Percentiles rank a stretch among this genome's conserved stretches.
phyloP scores from a whole-genome alignment of 2,888 invertebrate genomes.

The Crioceris asparagi region DNA sequence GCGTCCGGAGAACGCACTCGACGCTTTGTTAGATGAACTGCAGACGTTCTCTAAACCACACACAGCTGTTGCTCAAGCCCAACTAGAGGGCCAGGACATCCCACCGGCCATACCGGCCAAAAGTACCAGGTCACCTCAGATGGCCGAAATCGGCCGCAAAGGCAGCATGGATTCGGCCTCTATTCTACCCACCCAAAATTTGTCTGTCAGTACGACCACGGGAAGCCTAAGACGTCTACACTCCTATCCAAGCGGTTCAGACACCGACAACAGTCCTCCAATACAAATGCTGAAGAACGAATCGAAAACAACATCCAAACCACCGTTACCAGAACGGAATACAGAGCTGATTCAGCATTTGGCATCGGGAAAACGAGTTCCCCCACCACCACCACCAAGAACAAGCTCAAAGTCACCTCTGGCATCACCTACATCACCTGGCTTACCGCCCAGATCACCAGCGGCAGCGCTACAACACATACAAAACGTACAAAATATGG shows the following conservation, averaged over 20 bases:
- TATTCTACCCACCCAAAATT: constrained; percentile 39
- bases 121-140: constrained; percentile 24
- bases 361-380: constrained; percentile 57
- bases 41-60: constrained; percentile 77
- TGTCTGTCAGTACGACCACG: neutral
- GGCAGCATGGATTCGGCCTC: constrained; percentile 44
- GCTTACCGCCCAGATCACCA: constrained; percentile 49
- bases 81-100: constrained; percentile 17
- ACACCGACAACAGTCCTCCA: constrained; percentile 67
- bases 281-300: constrained; percentile 48
- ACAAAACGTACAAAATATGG: constrained; percentile 32
- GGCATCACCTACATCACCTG: constrained; percentile 71
- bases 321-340: constrained; percentile 74
- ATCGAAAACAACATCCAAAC: constrained; percentile 50
- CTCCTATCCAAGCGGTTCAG: constrained; percentile 79
- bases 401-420: constrained; percentile 81
- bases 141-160: constrained; percentile 43
- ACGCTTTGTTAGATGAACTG: constrained; percentile 88
- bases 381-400: constrained; percentile 87
- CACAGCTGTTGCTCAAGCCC: constrained; percentile 16
- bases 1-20: constrained; percentile 92
- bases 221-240: constrained; percentile 59
- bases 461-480: constrained; percentile 36
- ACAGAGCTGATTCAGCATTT: constrained; percentile 59
- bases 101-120: constrained; percentile 35